Evolutionary conservation across 1,140 invertebrate species (phyloP).

Genomic region (Bombus pyrosoma): DNA sequence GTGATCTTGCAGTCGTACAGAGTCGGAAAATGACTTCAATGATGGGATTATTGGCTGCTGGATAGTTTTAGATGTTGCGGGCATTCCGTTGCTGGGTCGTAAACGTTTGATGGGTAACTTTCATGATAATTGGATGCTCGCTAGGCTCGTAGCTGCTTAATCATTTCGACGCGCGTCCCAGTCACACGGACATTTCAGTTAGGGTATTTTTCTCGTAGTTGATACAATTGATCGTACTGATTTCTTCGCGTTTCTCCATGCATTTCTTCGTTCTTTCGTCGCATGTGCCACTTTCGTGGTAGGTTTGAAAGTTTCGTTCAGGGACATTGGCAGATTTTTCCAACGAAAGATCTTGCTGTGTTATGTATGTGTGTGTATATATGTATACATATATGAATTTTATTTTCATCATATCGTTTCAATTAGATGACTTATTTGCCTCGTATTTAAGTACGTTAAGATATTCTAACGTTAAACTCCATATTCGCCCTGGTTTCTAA

Average conservation of each 20-base stretch:
- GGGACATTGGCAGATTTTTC: no score
- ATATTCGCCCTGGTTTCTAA: no score
- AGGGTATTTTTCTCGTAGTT: not conserved
- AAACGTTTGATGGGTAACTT: constrained; percentile 9
- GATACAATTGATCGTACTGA: not conserved
- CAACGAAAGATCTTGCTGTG: fast-evolving
- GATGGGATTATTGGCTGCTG: constrained; percentile 11
- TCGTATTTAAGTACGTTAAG: no score
- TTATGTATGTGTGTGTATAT: no score
- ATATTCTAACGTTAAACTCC: no score
- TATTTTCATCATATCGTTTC: no score
- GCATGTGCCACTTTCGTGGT: no score
- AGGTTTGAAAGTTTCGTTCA: no score
- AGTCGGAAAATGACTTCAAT: constrained; percentile 15
- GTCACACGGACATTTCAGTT: no score
- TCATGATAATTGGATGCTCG: constrained; percentile 6
- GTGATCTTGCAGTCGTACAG: not conserved
- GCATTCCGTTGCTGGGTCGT: constrained; percentile 1
- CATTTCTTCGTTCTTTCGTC: not conserved
- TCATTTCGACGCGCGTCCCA: not conserved
- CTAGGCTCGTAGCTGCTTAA: not conserved
- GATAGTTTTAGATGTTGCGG: constrained; percentile 3
- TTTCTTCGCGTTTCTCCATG: not conserved
- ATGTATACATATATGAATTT: no score
- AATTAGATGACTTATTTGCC: no score